phyloP scores from a whole-genome alignment of 2,888 invertebrate genomes.

The Xylota sylvarum region DNA sequence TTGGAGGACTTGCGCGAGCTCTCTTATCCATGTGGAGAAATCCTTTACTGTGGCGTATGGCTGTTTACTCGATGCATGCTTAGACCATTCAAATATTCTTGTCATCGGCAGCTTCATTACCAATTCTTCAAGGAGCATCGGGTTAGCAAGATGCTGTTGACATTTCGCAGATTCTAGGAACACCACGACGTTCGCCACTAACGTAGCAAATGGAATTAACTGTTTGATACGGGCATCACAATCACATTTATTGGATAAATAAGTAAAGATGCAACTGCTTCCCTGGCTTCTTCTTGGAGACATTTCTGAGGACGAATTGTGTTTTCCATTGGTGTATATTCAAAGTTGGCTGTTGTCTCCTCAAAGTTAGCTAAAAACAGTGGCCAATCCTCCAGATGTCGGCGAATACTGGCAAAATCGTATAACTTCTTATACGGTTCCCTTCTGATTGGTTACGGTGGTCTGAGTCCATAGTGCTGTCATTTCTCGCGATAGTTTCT shows the following conservation, averaged over 20 bases:
- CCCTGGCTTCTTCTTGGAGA: constrained; percentile 19
- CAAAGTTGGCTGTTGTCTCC: constrained; percentile 3
- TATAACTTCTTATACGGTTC: background rate
- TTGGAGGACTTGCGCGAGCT: background rate
- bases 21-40: background rate
- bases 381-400: constrained; percentile 44
- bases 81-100: too few relatives aligned
- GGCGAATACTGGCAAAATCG: constrained; percentile 25
- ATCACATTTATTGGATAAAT: constrained; percentile 16
- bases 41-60: background rate
- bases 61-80: background rate
- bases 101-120: constrained; percentile 35
- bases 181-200: constrained; percentile 16
- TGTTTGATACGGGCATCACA: too few relatives aligned
- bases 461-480: too few relatives aligned
- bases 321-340: constrained; percentile 11
- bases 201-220: constrained; percentile 22
- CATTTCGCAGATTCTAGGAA: constrained; percentile 16
- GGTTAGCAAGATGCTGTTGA: constrained; percentile 35
- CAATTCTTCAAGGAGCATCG: constrained; percentile 30
- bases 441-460: too few relatives aligned
- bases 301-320: constrained; percentile 4
- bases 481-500: too few relatives aligned
- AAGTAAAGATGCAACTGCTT: constrained; percentile 19
- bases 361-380: constrained; percentile 17